Evolutionary conservation across 2,797 vertebrate species (phyloP).

Genomic region (Esox lucius): DNA sequence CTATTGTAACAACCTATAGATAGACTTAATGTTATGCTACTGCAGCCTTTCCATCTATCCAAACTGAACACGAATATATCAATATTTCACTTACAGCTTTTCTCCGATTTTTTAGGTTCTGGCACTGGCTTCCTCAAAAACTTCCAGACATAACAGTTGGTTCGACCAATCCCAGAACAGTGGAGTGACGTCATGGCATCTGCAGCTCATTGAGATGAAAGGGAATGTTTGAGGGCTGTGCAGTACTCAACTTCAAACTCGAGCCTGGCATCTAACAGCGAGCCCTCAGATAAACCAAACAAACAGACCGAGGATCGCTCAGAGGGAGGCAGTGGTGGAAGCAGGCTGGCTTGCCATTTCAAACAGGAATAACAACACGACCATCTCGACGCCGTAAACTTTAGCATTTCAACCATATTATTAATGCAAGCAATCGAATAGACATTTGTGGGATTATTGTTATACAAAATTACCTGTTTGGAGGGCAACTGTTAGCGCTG

Average conservation of each 20-base stretch:
- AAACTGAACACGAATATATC: conserved; percentile 5
- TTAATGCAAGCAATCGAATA: conserved; percentile 14
- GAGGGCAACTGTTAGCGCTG: conserved; percentile 33
- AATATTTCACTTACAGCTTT: neutral
- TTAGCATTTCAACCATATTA: neutral
- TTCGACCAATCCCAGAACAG: conserved; percentile 75
- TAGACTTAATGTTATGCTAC: neutral
- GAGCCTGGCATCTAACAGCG: conserved; percentile 33
- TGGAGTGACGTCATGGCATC: conserved; percentile 83
- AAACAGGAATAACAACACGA: conserved; percentile 18
- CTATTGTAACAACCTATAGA: too few species aligned
- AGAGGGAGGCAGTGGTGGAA: conserved; percentile 10
- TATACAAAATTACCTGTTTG: conserved; percentile 18
- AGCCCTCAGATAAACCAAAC: conserved; percentile 31
- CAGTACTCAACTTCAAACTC: conserved; percentile 66
- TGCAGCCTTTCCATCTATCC: neutral
- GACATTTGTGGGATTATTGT: conserved; percentile 13
- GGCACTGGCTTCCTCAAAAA: conserved; percentile 9
- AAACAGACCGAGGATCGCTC: conserved; percentile 21
- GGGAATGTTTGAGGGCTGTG: conserved; percentile 75
- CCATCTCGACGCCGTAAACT: conserved; percentile 9
- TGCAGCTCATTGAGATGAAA: conserved; percentile 82
- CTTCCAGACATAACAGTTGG: conserved; percentile 30
- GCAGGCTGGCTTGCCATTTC: conserved; percentile 14
- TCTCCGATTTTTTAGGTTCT: conserved; percentile 22